Conservation (phyloP, 2,113 vertebrate genomes). For the Thamnaconus septentrionalis region DNA sequence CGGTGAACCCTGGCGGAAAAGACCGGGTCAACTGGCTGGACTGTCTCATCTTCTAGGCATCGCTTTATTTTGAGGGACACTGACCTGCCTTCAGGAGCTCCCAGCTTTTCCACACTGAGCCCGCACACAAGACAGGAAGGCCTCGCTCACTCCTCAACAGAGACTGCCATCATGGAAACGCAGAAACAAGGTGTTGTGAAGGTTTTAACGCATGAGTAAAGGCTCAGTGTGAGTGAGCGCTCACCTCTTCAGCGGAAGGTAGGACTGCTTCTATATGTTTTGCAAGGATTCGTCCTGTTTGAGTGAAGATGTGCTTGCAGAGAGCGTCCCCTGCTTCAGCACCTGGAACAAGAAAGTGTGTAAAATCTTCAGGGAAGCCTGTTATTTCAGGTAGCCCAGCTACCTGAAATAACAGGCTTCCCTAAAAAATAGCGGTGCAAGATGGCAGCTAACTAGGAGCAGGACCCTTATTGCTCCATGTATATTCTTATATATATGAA, state of each 20-base stretch:
- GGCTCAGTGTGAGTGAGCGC: too few species aligned
- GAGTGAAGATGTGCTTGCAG: constrained; percentile 78
- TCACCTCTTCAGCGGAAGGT: constrained; percentile 82
- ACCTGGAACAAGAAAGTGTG: constrained; percentile 68
- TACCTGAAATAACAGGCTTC: background rate
- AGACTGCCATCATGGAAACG: constrained; percentile 59
- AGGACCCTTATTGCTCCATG: too few species aligned
- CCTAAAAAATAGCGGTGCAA: too few species aligned
- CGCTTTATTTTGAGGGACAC: constrained; percentile 11
- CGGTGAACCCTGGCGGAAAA: constrained; percentile 78
- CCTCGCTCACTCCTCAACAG: constrained; percentile 79
- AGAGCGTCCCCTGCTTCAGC: constrained; percentile 83
- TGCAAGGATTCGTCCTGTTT: constrained; percentile 84
- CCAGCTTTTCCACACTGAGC: constrained; percentile 96
- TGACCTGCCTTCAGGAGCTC: constrained; percentile 82
- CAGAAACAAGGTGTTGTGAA: background rate
- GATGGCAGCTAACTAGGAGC: too few species aligned
- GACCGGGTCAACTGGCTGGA: background rate
- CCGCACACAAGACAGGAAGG: constrained; percentile 90
- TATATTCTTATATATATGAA: too few species aligned
- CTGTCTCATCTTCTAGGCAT: background rate
- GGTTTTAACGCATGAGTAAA: background rate
- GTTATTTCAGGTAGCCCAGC: too few species aligned
- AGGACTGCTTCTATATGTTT: constrained; percentile 86
- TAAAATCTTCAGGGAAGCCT: too few species aligned